Base-by-base conservation (phyloP, 1,140 invertebrate species). In the Tigriopus japonicus region DNA sequence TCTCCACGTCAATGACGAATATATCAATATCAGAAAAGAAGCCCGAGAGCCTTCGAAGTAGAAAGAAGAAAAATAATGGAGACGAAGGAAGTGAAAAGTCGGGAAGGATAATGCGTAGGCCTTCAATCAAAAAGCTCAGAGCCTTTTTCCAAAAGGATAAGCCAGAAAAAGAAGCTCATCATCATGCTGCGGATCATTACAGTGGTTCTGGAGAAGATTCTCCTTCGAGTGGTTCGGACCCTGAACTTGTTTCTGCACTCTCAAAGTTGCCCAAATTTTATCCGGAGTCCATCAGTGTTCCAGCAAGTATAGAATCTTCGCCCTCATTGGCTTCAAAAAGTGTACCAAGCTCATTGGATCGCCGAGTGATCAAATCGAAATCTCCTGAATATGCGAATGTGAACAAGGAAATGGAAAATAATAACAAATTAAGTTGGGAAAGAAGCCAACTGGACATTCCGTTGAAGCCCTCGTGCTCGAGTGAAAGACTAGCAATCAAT, bases 41-140 rank as follows among this genome's bases (percentile, higher is more conserved):
- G 15, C n/a, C 52, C 3, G 23, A 54, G 15, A 28, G 23, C 14
- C 17, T 24, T 7, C 52, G n/a, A 23, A n/a, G 17, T 21, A 54
- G 15, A 15, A 54, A 54, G 17, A 17, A 15, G 15, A 54, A 54
- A 6, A n/a, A 19, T 17, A 19, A 23, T 24, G 14, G n/a, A 23
- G 24, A n/a, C 15, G 52, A 54, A 28, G 24, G n/a, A 54, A 15
- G 14, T 54, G 14, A n/a, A 5, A 15, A 17, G 14, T 54, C n/a
- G 5, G 23, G 52, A 28, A 54, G 15, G 52, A 35, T 35, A 3
- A 35, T 35, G 28, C 14, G 28, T 5, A 2, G 56, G 40, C 58
- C 58, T 3, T 59, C 58, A 1, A 59, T 59, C n/a, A 59, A 59
- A 23, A 49, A 49, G 42, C 43, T 59, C 17, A 59, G 49, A 28